Percentiles rank a stretch among this genome's conserved stretches.
These are phyloP conservation scores for Alaudala cheleensis DNA, from an alignment of 2,113 vertebrate genomes.

Conservation along the genomic window DNA sequence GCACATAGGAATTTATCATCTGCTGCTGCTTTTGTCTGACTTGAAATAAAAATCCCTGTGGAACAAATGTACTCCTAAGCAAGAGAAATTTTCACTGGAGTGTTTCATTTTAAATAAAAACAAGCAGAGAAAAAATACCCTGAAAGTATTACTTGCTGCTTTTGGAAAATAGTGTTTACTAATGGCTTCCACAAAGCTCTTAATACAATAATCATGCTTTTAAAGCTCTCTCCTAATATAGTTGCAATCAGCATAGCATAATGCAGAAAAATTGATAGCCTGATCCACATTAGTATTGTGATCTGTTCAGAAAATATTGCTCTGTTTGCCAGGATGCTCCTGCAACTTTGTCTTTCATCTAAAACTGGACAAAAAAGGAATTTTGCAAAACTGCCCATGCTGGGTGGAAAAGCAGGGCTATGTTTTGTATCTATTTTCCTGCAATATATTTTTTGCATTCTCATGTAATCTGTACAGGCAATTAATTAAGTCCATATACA, in stretches of 20 bases:
- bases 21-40: slow-evolving; percentile 36
- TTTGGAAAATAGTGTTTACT: slow-evolving; percentile 47
- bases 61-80: slow-evolving; percentile 35
- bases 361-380: neutral
- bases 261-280: slow-evolving; percentile 31
- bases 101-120: slow-evolving; percentile 46
- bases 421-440: neutral
- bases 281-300: neutral
- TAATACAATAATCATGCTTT: slow-evolving; percentile 49
- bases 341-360: slow-evolving; percentile 6
- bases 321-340: neutral
- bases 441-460: neutral
- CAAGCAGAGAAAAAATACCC: neutral
- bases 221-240: slow-evolving; percentile 43
- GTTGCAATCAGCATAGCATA: neutral
- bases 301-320: neutral
- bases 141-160: slow-evolving; percentile 29
- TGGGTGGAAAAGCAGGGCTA: neutral
- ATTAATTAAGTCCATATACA: neutral
- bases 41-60: slow-evolving; percentile 42
- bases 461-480: neutral
- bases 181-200: slow-evolving; percentile 23
- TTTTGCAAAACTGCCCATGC: neutral
- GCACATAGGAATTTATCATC: slow-evolving; percentile 16
- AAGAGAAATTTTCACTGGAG: neutral